Evolutionary conservation across 2,113 vertebrate genomes (phyloP).

Genomic region (Telmatochromis brichardi): DNA sequence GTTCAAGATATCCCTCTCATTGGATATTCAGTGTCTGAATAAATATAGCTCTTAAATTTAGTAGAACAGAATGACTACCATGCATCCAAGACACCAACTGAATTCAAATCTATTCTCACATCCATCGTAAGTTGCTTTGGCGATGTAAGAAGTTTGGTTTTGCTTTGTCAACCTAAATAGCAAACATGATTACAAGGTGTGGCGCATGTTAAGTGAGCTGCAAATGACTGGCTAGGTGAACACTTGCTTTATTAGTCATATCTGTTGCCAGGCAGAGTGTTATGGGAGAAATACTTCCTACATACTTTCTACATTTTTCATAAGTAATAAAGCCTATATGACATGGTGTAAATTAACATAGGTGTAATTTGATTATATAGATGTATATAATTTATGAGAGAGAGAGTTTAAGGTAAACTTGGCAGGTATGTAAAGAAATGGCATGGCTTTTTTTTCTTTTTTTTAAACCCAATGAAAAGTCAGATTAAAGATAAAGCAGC

Average conservation of each 20-base stretch:
- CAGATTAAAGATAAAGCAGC: neutral
- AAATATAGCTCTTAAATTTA: neutral
- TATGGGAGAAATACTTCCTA: neutral
- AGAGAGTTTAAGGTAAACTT: neutral
- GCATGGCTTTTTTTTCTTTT: neutral
- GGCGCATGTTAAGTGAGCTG: neutral
- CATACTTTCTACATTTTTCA: neutral
- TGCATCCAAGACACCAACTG: neutral
- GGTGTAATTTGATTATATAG: neutral
- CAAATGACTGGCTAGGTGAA: neutral
- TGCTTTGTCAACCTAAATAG: neutral
- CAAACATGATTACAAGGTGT: neutral
- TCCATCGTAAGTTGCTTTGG: neutral
- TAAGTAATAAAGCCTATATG: neutral
- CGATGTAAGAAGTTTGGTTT: neutral
- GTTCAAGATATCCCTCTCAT: neutral
- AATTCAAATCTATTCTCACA: neutral
- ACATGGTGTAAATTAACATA: neutral
- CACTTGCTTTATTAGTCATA: neutral
- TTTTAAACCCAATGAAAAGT: neutral
- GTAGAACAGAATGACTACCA: neutral
- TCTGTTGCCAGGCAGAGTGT: neutral
- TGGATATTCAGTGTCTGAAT: neutral
- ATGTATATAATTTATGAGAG: neutral
- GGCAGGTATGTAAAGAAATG: neutral